phyloP scores from a whole-genome alignment of 2,797 vertebrate genomes.

The Artibeus jamaicensis region DNA sequence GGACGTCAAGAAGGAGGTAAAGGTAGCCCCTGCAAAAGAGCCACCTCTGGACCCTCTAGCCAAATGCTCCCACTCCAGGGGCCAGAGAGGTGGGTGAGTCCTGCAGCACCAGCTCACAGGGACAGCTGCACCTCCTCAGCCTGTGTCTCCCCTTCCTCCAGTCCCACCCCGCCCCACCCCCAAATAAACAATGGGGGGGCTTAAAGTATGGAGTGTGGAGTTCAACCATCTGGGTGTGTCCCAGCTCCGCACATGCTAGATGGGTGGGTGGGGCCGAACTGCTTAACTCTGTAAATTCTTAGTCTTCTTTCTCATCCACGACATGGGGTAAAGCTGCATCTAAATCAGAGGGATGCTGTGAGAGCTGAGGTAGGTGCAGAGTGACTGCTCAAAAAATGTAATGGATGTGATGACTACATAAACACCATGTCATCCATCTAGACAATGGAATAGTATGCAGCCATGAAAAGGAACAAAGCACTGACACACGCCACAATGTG shows the following conservation, averaged over 20 bases:
- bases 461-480: accelerated
- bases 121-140: not conserved
- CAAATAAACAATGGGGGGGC: not conserved
- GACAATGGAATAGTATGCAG: accelerated
- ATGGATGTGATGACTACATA: not conserved
- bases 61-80: accelerated
- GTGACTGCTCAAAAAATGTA: not conserved
- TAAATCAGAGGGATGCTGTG: accelerated
- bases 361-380: not conserved
- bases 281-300: not conserved
- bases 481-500: accelerated
- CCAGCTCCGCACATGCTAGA: not conserved
- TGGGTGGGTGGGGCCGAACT: not conserved
- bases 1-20: not conserved
- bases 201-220: not conserved
- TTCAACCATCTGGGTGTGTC: not conserved
- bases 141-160: not conserved
- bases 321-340: not conserved
- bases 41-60: not conserved
- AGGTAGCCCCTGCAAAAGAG: not conserved
- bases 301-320: not conserved
- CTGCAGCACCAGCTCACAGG: accelerated
- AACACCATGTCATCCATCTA: accelerated
- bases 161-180: not conserved
- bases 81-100: not conserved